A percentile compares a stretch with the other conserved stretches of the same genome.
Conservation (phyloP, 2,797 vertebrate species). For the Brachyrhaphis roseni region DNA sequence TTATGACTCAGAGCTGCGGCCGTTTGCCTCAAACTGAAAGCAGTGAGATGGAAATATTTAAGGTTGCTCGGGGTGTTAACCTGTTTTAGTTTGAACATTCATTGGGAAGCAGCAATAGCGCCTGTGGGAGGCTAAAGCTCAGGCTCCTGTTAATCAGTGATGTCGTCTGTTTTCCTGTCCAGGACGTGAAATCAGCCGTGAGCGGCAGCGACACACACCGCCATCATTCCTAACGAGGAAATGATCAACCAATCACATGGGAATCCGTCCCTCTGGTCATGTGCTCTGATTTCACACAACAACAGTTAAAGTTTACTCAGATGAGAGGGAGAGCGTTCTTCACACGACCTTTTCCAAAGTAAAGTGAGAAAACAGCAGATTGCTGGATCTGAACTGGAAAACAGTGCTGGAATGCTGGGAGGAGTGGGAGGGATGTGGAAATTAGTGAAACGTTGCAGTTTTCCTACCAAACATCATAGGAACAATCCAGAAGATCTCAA, state of each 20-base stretch:
- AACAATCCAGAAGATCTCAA: no score
- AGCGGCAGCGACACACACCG: conserved; percentile 57
- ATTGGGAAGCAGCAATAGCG: conserved; percentile 3
- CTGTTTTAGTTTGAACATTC: conserved; percentile 28
- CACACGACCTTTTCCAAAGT: conserved; percentile 56
- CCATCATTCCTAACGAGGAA: conserved; percentile 75
- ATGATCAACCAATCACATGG: conserved; percentile 80
- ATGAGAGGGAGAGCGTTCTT: conserved; percentile 56
- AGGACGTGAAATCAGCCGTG: conserved; percentile 61
- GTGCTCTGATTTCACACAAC: conserved; percentile 56
- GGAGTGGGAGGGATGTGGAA: conserved; percentile 53
- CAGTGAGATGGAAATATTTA: conserved; percentile 32
- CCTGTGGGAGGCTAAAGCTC: conserved; percentile 1
- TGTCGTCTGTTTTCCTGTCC: conserved; percentile 45
- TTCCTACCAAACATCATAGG: not conserved
- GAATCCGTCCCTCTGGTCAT: conserved; percentile 65
- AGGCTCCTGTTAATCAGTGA: conserved; percentile 75
- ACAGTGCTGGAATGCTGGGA: conserved; percentile 50
- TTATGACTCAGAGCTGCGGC: conserved; percentile 53
- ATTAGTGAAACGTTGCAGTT: conserved; percentile 61
- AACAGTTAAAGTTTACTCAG: conserved; percentile 70
- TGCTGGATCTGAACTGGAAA: conserved; percentile 60
- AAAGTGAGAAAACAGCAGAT: conserved; percentile 63
- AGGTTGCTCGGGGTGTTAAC: conserved; percentile 33
- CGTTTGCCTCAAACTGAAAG: conserved; percentile 46